Percentiles rank a stretch among this genome's conserved stretches.
Evolutionary conservation across 2,888 invertebrate species (phyloP).

Genomic region (Sarcophaga variegata): DNA sequence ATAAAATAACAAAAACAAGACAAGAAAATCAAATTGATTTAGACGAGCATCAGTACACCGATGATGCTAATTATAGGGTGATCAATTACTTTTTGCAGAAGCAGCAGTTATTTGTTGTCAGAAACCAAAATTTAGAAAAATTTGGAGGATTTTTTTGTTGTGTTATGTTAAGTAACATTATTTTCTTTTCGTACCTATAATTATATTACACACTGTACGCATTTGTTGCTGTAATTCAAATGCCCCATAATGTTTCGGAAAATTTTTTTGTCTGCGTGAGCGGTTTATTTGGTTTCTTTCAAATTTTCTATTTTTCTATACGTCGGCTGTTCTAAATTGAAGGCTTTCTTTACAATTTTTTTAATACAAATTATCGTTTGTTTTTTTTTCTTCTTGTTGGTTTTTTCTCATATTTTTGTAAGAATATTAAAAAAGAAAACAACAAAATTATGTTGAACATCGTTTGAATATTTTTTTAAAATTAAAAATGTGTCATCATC

Average conservation of each 20-base stretch:
- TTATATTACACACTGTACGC: not conserved
- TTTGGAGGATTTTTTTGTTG: no score
- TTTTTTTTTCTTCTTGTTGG: not conserved
- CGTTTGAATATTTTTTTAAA: not conserved
- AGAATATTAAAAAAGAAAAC: slow-evolving; percentile 3
- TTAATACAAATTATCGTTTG: slow-evolving; percentile 19
- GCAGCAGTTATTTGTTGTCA: no score
- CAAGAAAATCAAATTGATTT: slow-evolving; percentile 65
- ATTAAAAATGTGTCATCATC: no score
- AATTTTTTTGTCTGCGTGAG: slow-evolving; percentile 11
- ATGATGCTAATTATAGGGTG: not conserved
- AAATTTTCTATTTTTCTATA: slow-evolving; percentile 13
- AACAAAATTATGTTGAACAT: not conserved
- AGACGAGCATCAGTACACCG: slow-evolving; percentile 17
- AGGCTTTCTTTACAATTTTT: not conserved
- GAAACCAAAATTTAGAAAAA: no score
- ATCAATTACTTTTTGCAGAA: no score
- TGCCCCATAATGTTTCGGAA: slow-evolving; percentile 31
- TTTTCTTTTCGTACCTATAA: not conserved
- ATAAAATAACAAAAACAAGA: slow-evolving; percentile 74
- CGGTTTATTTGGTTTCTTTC: slow-evolving; percentile 6
- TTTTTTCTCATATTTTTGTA: not conserved
- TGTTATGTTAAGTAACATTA: no score
- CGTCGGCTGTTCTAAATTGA: slow-evolving; percentile 20
- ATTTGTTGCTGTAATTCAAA: slow-evolving; percentile 24